These are phyloP conservation scores for Telmatherina bonti DNA, from an alignment of 2,797 vertebrate species.

Conservation along the genomic window DNA sequence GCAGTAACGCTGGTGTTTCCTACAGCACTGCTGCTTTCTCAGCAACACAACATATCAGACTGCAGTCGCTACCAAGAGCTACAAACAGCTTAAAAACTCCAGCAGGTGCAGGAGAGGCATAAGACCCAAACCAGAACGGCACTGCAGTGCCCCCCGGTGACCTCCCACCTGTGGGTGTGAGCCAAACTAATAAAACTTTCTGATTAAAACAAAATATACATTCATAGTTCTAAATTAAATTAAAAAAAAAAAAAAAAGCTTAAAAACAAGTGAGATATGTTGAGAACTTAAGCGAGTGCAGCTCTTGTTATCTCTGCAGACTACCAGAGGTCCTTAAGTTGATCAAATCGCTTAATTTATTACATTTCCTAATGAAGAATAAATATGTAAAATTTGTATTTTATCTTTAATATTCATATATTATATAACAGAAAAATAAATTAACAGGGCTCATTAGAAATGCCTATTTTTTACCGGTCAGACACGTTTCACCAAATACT, in stretches of 20 bases:
- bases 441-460: neutral
- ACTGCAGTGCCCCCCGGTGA: constrained; percentile 1
- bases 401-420: neutral
- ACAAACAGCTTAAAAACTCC: neutral
- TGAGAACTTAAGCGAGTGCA: neutral
- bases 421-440: neutral
- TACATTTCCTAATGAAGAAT: neutral
- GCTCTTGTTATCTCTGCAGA: neutral
- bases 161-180: neutral
- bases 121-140: neutral
- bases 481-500: neutral
- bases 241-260: neutral
- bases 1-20: neutral
- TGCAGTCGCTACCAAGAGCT: neutral
- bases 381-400: too few relatives aligned
- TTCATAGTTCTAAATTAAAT: neutral
- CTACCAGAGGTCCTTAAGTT: neutral
- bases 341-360: neutral
- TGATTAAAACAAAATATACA: neutral
- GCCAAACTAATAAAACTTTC: neutral
- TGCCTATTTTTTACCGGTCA: neutral
- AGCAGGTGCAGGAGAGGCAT: neutral
- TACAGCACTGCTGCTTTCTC: constrained; percentile 1
- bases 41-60: neutral
- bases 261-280: neutral